Base-by-base conservation (phyloP, 1,140 invertebrate genomes). In the Zophobas morio region DNA sequence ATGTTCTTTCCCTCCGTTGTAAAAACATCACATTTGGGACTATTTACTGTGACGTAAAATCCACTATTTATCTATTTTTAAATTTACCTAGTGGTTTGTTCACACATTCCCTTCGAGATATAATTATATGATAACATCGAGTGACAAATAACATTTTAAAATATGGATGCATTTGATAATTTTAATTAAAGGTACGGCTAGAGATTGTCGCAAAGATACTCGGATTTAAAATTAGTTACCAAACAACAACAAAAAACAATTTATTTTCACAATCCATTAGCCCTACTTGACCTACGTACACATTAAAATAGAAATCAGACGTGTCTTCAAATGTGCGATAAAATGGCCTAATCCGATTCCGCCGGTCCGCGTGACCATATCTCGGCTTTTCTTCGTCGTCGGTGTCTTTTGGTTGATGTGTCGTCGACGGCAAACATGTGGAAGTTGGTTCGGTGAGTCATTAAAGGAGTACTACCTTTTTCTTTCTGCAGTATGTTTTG, bases 401-500 rank as follows among this genome's bases (percentile, higher is more conserved):
- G 42, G 3, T 5, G 71, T 54, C 40, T 34, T 42, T 49, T 40
- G 49, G 71, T 74, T 51, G 20, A 34, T 53, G 39, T 4, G 42
- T 46, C 3, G 3, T 3, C 3, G 3, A 46, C 42, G 3, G 8
- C 42, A n/a, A n/a, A 20, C 8, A 42, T 32, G 42, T 66, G 60
- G 56, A 66, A 42, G 39, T 36, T 42, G 60, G 60, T 66, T 66
- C 60, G 47, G 72, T 78, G 77, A 78, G 54, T 78, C 77, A 78
- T 57, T 71, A 75, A 75, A 53, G 57, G 71, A 63, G 72, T 49
- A 71, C 60, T 57, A 51, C 53, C 42, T 53, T 60, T 66, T 66
- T 78, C 72, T 78, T 78, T 75, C 73, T 75, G 73, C 72, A 75
- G 54, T 57, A 57, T 70, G 34, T 79, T 79, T 77, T 75, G 71